Conservation (phyloP, 2,888 invertebrate genomes). For the Cheilosia grossa region DNA sequence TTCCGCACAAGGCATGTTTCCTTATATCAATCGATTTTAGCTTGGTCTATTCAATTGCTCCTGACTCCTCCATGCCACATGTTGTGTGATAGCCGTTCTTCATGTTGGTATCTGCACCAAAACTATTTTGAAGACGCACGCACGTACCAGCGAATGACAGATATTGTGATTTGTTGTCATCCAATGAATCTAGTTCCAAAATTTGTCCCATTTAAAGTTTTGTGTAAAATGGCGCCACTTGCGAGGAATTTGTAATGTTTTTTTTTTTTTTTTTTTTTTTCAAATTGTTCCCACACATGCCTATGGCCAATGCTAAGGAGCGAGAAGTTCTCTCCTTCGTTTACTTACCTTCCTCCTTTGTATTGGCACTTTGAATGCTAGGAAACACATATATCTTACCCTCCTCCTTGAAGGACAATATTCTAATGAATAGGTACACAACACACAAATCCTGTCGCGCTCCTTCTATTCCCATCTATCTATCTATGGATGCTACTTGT, state of each 20-base stretch:
- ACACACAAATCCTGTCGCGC: slow-evolving; percentile 1
- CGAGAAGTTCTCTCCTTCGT: slow-evolving; percentile 9
- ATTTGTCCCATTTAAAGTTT: neutral
- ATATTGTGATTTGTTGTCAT: too few species aligned
- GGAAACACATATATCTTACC: slow-evolving; percentile 5
- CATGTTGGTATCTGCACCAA: too few species aligned
- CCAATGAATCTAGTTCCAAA: neutral
- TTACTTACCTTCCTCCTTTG: neutral
- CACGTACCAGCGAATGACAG: too few species aligned
- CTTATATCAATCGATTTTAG: too few species aligned
- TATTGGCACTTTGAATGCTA: neutral
- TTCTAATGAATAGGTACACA: slow-evolving; percentile 34
- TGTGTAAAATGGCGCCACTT: slow-evolving; percentile 42
- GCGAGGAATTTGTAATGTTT: slow-evolving; percentile 15
- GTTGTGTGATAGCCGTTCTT: too few species aligned
- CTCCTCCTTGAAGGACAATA: slow-evolving; percentile 40
- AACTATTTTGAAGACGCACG: too few species aligned
- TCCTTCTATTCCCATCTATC: slow-evolving; percentile 37
- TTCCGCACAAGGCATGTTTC: too few species aligned
- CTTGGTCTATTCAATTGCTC: too few species aligned
- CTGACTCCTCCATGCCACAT: too few species aligned
- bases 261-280: neutral
- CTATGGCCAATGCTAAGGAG: neutral
- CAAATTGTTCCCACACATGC: slow-evolving; percentile 45
- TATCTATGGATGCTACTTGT: slow-evolving; percentile 6